Base-by-base conservation (phyloP, 37 sponge, comb jelly and placozoan genomes). In the Spongilla lacustris region DNA sequence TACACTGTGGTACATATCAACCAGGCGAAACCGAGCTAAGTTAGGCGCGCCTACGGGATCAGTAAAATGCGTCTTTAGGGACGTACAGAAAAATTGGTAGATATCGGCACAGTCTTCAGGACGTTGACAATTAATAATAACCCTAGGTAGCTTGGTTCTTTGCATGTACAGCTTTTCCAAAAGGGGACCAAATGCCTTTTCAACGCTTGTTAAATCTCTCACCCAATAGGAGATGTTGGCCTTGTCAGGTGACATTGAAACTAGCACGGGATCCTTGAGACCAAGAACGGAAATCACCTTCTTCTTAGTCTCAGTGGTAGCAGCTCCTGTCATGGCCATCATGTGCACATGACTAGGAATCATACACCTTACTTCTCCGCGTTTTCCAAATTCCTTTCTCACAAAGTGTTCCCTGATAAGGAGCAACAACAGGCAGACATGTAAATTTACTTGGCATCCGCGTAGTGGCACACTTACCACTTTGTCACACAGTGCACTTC, bases 401-500 rank as follows among this genome's bases (percentile, higher is more conserved):
- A 85, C 77, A 10, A 9, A 67, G 31, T 85, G 78, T 28, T 78
- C 85, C 78, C 78, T 77, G 58, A 58, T 58, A 58, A 58, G 8
- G 46, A 46, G 8, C 46, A 46, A 46, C 8, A 46, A 46, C 46
- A 46, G 4, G 8, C 4, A 46, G 46, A 46, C 46, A 46, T n/a
- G n/a, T 46, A 46, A 4, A 46, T 46, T 46, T 46, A 46, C 8
- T 46, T 46, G 46, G 4, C 46, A 46, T 10, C 46, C 8, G 46
- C 8, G 8, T 46, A 46, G 46, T 46, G 46, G 46, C 46, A 46
- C 46, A 46, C 46, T 46, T 46, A 46, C 8, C 46, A 46, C 46
- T 46, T 46, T 46, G 46, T 46, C 8, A 46, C 8, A 8, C 46
- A 25, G 99, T 97, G 81, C 99, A 99, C 84, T 99, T 95, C 93